A percentile compares a stretch with the other conserved stretches of the same genome.
phyloP scores from a whole-genome alignment of 2,888 invertebrate species.

The Psylliodes chrysocephalus region DNA sequence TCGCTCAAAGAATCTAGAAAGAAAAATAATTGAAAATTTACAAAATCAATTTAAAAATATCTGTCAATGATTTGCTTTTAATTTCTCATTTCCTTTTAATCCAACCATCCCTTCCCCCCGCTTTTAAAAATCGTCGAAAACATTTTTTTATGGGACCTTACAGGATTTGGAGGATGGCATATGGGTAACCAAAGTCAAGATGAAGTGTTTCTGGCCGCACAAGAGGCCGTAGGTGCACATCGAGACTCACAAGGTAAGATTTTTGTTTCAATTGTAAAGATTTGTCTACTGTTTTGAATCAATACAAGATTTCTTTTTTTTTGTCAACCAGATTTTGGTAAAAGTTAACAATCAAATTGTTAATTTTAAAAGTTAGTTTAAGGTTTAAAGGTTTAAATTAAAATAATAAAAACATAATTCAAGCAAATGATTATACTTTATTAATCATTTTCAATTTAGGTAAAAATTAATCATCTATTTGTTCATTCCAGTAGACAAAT shows the following conservation, averaged over 20 bases:
- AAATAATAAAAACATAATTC: too few species aligned
- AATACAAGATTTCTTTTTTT: slow-evolving; percentile 16
- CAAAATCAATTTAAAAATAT: too few species aligned
- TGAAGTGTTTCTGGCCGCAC: slow-evolving; percentile 85
- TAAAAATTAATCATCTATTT: slow-evolving; percentile 30
- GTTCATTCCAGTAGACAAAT: slow-evolving; percentile 47
- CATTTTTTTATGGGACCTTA: slow-evolving; percentile 6
- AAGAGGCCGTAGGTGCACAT: slow-evolving; percentile 80
- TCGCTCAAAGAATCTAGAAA: too few species aligned
- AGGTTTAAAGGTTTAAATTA: too few species aligned
- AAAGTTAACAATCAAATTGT: slow-evolving; percentile 34
- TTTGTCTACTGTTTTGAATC: slow-evolving; percentile 49
- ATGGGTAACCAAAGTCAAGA: slow-evolving; percentile 84
- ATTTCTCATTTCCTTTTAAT: too few species aligned
- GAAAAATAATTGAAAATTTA: too few species aligned
- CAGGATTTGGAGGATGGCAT: slow-evolving; percentile 88
- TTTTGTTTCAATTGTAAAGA: slow-evolving; percentile 61
- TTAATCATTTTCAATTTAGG: slow-evolving; percentile 9
- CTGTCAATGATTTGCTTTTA: too few species aligned
- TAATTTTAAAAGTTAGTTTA: slow-evolving; percentile 46
- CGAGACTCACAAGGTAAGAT: slow-evolving; percentile 93
- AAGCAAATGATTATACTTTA: too few species aligned
- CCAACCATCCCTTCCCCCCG: too few species aligned
- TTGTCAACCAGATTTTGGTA: background rate
- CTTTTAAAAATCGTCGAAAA: too few species aligned